These are phyloP conservation scores for Aleiodes sp. DNA, from an alignment of 1,140 invertebrate genomes.

Conservation along the genomic window DNA sequence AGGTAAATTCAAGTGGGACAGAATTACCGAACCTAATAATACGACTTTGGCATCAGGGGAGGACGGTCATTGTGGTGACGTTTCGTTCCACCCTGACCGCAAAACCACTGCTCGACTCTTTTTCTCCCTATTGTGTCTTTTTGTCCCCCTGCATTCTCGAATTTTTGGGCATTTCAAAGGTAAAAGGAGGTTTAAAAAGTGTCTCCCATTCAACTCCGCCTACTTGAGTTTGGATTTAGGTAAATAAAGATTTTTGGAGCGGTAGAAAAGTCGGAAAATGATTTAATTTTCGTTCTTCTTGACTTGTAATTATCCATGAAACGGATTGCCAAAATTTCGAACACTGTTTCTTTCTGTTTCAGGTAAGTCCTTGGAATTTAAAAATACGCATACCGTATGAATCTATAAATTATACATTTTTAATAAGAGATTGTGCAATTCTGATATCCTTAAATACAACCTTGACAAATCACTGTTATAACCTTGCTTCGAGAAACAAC, in stretches of 20 bases:
- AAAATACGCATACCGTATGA: too few relatives aligned
- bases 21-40: conserved; percentile 27
- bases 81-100: conserved; percentile 34
- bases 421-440: too few relatives aligned
- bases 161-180: conserved; percentile 24
- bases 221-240: background rate
- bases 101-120: conserved; percentile 34
- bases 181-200: conserved; percentile 13
- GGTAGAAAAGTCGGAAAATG: background rate
- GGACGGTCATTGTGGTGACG: conserved; percentile 33
- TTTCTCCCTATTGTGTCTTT: conserved; percentile 8
- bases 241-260: conserved; percentile 27
- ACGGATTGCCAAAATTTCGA: background rate
- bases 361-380: conserved; percentile 45
- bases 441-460: too few relatives aligned
- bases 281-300: conserved; percentile 9
- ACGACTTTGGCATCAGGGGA: conserved; percentile 5
- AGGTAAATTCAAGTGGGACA: background rate
- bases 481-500: too few relatives aligned
- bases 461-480: too few relatives aligned
- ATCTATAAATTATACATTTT: too few relatives aligned
- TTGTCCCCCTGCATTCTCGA: conserved; percentile 23
- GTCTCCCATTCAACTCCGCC: background rate
- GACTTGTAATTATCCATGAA: conserved; percentile 11
- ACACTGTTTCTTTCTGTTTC: conserved; percentile 47